Evolutionary conservation across 1,140 invertebrate species (phyloP).

Genomic region (Thaumetopoea pityocampa): DNA sequence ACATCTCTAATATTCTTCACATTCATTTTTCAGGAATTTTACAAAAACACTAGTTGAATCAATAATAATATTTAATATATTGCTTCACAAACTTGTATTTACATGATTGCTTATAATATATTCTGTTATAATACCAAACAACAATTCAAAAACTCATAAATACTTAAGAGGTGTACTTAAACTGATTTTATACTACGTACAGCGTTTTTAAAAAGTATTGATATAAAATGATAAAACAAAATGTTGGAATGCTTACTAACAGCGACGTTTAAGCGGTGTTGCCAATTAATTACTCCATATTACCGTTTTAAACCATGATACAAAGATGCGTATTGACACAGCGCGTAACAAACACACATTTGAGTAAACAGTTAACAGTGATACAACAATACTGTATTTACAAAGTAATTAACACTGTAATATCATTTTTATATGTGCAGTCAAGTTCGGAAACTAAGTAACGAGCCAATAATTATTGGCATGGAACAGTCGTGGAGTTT

Average conservation of each 20-base stretch:
- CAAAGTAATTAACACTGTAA: constrained; percentile 54
- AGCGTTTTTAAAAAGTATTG: constrained; percentile 25
- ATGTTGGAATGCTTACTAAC: constrained; percentile 38
- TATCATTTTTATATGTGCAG: constrained; percentile 44
- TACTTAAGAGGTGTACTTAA: constrained; percentile 57
- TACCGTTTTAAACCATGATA: constrained; percentile 6
- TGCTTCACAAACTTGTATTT: constrained; percentile 70
- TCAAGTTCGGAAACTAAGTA: constrained; percentile 24
- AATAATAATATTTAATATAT: constrained; percentile 65
- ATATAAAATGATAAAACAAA: constrained; percentile 15
- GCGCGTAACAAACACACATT: constrained; percentile 7
- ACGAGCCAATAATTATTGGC: not conserved
- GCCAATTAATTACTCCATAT: constrained; percentile 6
- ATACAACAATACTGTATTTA: constrained; percentile 37
- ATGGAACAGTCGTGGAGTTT: not conserved
- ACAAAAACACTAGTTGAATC: constrained; percentile 24
- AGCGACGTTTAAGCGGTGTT: constrained; percentile 25
- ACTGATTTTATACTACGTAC: constrained; percentile 33
- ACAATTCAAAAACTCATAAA: constrained; percentile 60
- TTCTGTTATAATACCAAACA: constrained; percentile 50
- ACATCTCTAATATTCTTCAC: no score
- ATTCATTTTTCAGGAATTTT: no score
- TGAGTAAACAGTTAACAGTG: constrained; percentile 19
- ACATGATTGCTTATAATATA: constrained; percentile 66
- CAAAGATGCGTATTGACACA: not conserved